A percentile compares a stretch with the other conserved stretches of the same genome.
phyloP scores from a whole-genome alignment of 2,797 vertebrate species.

The Gallinago solitaria region DNA sequence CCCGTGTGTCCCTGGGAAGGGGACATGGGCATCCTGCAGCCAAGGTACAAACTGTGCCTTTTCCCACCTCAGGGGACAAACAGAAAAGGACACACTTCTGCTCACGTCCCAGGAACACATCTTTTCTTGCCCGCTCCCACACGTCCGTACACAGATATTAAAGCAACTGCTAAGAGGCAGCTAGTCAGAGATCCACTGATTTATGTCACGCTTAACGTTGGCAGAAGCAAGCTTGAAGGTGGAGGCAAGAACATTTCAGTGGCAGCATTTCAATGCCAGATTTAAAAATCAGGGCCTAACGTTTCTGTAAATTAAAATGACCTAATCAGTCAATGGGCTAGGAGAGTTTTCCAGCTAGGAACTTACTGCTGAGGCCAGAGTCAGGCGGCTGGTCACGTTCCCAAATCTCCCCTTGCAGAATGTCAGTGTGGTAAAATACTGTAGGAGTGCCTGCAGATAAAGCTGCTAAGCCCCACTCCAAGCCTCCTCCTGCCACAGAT shows the following conservation, averaged over 20 bases:
- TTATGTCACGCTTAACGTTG: background rate
- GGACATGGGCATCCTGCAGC: fast-evolving
- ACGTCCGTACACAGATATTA: fast-evolving
- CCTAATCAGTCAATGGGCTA: background rate
- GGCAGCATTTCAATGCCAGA: background rate
- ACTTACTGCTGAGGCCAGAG: background rate
- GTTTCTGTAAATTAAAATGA: slow-evolving; percentile 6
- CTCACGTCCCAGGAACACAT: background rate
- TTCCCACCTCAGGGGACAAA: background rate
- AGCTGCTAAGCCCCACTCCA: background rate
- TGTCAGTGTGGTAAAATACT: background rate
- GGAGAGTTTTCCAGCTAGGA: background rate
- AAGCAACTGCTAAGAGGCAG: background rate
- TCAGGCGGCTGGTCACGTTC: background rate
- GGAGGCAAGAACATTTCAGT: background rate
- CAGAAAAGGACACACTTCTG: background rate
- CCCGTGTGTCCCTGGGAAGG: fast-evolving
- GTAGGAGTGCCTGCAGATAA: background rate
- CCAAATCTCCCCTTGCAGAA: background rate
- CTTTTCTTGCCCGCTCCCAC: background rate
- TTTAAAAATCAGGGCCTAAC: background rate
- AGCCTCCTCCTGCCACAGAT: background rate
- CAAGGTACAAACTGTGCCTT: fast-evolving
- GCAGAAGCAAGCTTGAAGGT: background rate
- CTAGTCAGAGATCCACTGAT: background rate